phyloP scores from a whole-genome alignment of 2,113 vertebrate species.

The Silurus meridionalis region DNA sequence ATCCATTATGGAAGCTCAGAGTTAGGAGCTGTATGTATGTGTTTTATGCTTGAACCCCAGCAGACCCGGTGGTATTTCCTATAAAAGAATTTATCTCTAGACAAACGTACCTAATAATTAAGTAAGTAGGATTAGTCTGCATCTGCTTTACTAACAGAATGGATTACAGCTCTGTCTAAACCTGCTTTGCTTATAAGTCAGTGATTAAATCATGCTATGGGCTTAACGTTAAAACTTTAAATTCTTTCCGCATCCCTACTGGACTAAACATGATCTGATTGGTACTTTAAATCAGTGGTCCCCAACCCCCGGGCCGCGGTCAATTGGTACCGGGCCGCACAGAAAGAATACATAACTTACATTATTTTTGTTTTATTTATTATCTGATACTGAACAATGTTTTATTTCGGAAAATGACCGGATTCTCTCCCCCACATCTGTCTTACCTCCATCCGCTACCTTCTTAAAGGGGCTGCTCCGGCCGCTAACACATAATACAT shows the following conservation, averaged over 20 bases:
- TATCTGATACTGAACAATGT: too few species aligned
- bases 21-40: conserved; percentile 4
- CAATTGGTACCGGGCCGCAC: too few species aligned
- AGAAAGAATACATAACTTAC: too few species aligned
- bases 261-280: neutral
- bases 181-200: neutral
- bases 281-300: neutral
- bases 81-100: conserved; percentile 7
- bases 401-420: too few species aligned
- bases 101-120: conserved; percentile 22
- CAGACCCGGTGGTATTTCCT: neutral
- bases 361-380: too few species aligned
- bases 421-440: too few species aligned
- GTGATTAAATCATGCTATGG: neutral
- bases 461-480: too few species aligned
- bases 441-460: too few species aligned
- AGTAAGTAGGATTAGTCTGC: conserved; percentile 34
- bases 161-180: conserved; percentile 6
- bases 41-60: neutral
- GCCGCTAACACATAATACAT: too few species aligned
- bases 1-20: conserved; percentile 7
- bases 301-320: too few species aligned
- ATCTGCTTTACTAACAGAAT: conserved; percentile 20
- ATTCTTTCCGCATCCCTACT: neutral
- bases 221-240: neutral